phyloP scores from a whole-genome alignment of 2,113 vertebrate species.

The Pomatostomus ruficeps region DNA sequence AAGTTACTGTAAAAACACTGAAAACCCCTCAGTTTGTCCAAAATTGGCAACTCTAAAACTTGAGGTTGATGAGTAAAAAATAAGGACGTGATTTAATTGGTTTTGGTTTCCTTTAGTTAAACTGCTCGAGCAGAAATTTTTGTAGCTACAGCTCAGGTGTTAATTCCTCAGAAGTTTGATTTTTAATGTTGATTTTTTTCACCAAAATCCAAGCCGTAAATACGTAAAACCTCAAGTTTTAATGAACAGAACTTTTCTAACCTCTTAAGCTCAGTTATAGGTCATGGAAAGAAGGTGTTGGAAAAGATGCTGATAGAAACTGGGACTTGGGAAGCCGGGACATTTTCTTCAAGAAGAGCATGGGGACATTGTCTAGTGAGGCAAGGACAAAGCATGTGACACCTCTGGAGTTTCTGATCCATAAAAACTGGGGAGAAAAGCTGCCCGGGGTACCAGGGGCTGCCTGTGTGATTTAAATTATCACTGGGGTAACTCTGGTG shows the following conservation, averaged over 20 bases:
- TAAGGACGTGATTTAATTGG: not conserved
- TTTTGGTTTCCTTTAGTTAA: not conserved
- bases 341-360: not conserved
- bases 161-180: not conserved
- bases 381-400: not conserved
- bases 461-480: not conserved
- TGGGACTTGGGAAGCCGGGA: not conserved
- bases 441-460: fast-evolving
- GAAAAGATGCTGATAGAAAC: not conserved
- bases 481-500: fast-evolving
- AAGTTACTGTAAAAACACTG: not conserved
- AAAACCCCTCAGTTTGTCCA: not conserved
- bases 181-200: not conserved
- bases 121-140: not conserved
- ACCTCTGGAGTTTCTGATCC: not conserved
- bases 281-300: not conserved
- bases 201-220: not conserved
- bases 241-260: not conserved
- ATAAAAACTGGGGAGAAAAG: not conserved
- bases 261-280: not conserved
- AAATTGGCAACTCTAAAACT: too few relatives aligned
- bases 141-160: not conserved
- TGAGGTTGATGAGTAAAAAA: not conserved
- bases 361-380: not conserved
- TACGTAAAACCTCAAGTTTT: not conserved